phyloP scores from a whole-genome alignment of 2,888 invertebrate species.

The Gordius sp. region DNA sequence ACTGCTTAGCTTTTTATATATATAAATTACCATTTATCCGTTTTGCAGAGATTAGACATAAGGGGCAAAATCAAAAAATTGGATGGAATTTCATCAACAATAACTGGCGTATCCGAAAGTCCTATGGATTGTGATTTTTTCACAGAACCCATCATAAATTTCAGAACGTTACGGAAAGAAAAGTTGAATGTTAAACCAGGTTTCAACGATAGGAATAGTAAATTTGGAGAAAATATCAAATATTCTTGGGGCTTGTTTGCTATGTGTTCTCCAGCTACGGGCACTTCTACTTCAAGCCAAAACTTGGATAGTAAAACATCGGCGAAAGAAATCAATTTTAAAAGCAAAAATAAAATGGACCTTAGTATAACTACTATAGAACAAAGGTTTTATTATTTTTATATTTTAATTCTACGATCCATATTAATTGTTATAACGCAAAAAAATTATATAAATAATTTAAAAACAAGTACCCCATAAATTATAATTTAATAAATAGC shows the following conservation, averaged over 20 bases:
- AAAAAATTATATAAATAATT: too few relatives aligned
- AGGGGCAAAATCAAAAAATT: not conserved
- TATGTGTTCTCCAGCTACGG: not conserved
- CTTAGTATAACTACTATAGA: not conserved
- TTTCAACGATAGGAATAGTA: not conserved
- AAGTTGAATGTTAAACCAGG: not conserved
- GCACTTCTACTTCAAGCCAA: too few relatives aligned
- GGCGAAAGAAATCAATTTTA: conserved; percentile 1
- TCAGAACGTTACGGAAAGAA: not conserved
- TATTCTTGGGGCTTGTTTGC: not conserved
- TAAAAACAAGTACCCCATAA: too few relatives aligned
- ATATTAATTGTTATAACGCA: too few relatives aligned
- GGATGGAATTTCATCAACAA: not conserved
- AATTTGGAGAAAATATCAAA: not conserved
- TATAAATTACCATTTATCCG: too few relatives aligned
- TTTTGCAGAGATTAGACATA: not conserved
- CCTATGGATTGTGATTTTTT: not conserved
- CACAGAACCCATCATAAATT: conserved; percentile 9
- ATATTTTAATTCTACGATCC: too few relatives aligned
- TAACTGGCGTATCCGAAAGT: not conserved
- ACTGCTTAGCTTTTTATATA: too few relatives aligned
- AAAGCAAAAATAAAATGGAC: not conserved
- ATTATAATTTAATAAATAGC: too few relatives aligned
- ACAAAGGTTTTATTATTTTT: too few relatives aligned
- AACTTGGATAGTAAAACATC: too few relatives aligned